Base-by-base conservation (phyloP, 2,797 vertebrate genomes). In the Sternarchorhynchus goeldii region DNA sequence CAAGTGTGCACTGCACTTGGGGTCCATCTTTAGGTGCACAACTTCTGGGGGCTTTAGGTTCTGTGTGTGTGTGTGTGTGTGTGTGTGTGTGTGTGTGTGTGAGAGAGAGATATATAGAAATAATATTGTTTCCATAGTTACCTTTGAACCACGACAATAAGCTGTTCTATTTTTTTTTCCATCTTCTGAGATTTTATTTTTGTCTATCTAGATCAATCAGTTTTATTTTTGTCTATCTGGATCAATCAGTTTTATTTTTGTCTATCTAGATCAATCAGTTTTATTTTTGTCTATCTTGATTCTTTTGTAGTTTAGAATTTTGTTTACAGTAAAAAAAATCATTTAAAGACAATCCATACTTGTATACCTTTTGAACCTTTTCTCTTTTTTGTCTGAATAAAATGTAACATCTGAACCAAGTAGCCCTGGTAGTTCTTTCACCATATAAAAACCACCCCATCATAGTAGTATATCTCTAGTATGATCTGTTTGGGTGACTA, bases 161-260 rank as follows among this genome's bases (percentile, higher is more conserved):
- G 87, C 89, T 90, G 86, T 90, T 88, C 83, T 80, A 82, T 87
- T 85, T 82, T 81, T 82, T 81, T 85, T 82, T 85, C 75, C 76
- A 74, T 84, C 76, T 85, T 88, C 83, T 87, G 89, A 90, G 88
- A 91, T 81, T 88, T 84, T 88, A 90, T 91, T 91, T 90, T 89
- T 88, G 84, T 87, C 83, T 89, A 85, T 84, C 83, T 87, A 84
- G 88, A 84, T 88, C 83, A 76, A 81, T 80, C 79, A 81, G 86
- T 65, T 77, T 21, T 36, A 29, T 67, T 67, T 68, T 68, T n/a
- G n/a, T n/a, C n/a, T n/a, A n/a, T n/a, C n/a, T n/a, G n/a, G n/a
- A n/a, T n/a, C n/a, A n/a, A n/a, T n/a, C n/a, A n/a, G n/a, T 81
- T 88, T 84, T 88, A 90, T 91, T 91, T 90, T 25, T 25, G 25